Percentiles rank a stretch among this genome's conserved stretches.
These are phyloP conservation scores for Hirudo medicinalis DNA, from an alignment of 1,140 invertebrate genomes.

Conservation along the genomic window DNA sequence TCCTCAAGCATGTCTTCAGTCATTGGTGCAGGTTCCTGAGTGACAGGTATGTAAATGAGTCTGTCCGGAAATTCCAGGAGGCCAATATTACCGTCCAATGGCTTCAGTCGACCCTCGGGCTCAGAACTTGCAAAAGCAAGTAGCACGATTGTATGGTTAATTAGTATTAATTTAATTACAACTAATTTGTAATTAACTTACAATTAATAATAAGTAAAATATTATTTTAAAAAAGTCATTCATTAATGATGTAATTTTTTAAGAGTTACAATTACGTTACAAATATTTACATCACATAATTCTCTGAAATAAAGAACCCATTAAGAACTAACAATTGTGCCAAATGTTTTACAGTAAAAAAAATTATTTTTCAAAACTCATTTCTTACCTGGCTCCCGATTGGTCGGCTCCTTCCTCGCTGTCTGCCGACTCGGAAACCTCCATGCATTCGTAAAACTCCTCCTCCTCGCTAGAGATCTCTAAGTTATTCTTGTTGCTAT, in stretches of 20 bases:
- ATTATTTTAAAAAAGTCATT: too few species aligned
- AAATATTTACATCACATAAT: too few species aligned
- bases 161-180: too few species aligned
- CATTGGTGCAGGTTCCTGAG: slow-evolving; percentile 85
- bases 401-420: slow-evolving; percentile 30
- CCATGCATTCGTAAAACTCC: slow-evolving; percentile 35
- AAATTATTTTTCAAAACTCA: too few species aligned
- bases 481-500: slow-evolving; percentile 11
- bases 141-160: too few species aligned
- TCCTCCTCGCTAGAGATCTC: slow-evolving; percentile 16
- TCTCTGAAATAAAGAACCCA: too few species aligned
- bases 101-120: slow-evolving; percentile 46
- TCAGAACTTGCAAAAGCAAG: background rate
- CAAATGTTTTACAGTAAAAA: too few species aligned
- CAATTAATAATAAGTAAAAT: too few species aligned
- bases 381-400: background rate
- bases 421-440: slow-evolving; percentile 46
- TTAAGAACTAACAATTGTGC: too few species aligned
- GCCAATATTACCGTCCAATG: slow-evolving; percentile 49
- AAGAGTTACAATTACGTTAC: too few species aligned
- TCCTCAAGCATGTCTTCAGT: slow-evolving; percentile 91
- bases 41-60: slow-evolving; percentile 67
- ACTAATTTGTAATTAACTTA: too few species aligned
- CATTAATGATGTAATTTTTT: too few species aligned
- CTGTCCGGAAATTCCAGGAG: slow-evolving; percentile 33